phyloP scores from a whole-genome alignment of 2,888 invertebrate species.

The Polydrusus pterygomalis region DNA sequence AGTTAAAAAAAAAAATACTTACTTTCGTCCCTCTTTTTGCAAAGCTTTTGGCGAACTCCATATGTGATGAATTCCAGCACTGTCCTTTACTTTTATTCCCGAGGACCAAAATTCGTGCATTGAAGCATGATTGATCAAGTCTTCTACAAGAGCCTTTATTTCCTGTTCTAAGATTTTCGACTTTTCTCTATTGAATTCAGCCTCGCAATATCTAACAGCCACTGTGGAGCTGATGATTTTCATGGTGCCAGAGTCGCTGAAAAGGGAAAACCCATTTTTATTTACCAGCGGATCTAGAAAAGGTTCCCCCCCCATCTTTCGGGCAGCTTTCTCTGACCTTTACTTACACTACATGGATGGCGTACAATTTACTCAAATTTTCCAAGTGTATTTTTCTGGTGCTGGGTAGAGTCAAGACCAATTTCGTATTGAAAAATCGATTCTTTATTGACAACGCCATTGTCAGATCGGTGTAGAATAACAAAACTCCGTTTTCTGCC shows the following conservation, averaged over 20 bases:
- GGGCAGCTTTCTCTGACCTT: too few species aligned
- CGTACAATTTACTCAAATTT: constrained; percentile 29
- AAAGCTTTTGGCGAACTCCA: neutral
- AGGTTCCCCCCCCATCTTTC: too few species aligned
- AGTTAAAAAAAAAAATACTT: too few species aligned
- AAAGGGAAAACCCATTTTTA: neutral
- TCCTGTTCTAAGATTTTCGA: neutral
- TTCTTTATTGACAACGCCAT: constrained; percentile 68
- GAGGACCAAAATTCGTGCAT: neutral
- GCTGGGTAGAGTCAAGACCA: constrained; percentile 69
- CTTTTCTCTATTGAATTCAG: constrained; percentile 1
- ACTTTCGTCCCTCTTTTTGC: too few species aligned
- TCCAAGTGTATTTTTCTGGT: constrained; percentile 65
- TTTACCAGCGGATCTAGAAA: too few species aligned
- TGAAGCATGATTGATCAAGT: neutral
- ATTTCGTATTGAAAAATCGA: constrained; percentile 67
- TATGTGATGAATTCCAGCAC: neutral
- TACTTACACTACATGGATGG: constrained; percentile 37
- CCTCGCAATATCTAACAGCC: constrained; percentile 1
- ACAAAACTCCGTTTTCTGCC: constrained; percentile 65
- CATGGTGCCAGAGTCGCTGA: constrained; percentile 27
- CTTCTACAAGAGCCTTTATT: neutral
- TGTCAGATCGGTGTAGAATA: constrained; percentile 69
- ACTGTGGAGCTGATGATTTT: constrained; percentile 34
- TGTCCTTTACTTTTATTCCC: neutral